Evolutionary conservation across 2,888 invertebrate species (phyloP), one percentile per base, ranked within the genome.

Genomic region (Tigriopus californicus): DNA sequence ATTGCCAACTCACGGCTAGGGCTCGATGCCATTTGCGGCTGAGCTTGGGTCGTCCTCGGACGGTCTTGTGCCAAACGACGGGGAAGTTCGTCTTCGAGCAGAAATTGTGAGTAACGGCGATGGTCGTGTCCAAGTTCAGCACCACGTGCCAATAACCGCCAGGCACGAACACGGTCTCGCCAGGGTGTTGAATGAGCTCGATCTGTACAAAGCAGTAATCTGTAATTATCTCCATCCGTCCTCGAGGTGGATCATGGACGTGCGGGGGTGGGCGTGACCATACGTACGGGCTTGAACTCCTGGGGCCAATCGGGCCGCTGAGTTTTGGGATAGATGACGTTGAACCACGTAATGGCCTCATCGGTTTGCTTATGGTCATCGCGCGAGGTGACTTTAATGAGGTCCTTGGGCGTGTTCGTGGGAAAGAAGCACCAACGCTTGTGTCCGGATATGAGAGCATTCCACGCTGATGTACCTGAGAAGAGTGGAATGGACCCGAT

Each of bases 131-230:
- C 62, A 98, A 74, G 73, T 98, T 98, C 40, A 98, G 76, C 13
- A 99, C 98, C 20, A 99, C 98, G 71, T 98, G 98, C 98, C 98
- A 98, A 97, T 97, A 98, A 11, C 98, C 98, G 18, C 92, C 92
- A 11, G 95, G 95, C 60, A 97, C 92, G 74, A 94, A 97, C 40
- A 97, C 92, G 3, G 95, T 97, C 71, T 97, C 97, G 20, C 95
- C 95, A 13, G 95, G 92, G 66, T 81, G 80, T 71, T 97, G 97
- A 5, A 97, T 75, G 66, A 95, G 87, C 75, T 97, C 95, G 63
- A 94, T 79, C 80, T 84, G 70, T 33, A 5, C 33, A 20, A 72
- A 72, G 62, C 24, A 62, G 61, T 48, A 59, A 52, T 44, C 18
- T 44, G n/a, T n/a, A n/a, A n/a, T n/a, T n/a, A n/a, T n/a, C n/a